These are phyloP conservation scores for Drosophila teissieri DNA, from an alignment of 1,140 invertebrate genomes.

Conservation along the genomic window DNA sequence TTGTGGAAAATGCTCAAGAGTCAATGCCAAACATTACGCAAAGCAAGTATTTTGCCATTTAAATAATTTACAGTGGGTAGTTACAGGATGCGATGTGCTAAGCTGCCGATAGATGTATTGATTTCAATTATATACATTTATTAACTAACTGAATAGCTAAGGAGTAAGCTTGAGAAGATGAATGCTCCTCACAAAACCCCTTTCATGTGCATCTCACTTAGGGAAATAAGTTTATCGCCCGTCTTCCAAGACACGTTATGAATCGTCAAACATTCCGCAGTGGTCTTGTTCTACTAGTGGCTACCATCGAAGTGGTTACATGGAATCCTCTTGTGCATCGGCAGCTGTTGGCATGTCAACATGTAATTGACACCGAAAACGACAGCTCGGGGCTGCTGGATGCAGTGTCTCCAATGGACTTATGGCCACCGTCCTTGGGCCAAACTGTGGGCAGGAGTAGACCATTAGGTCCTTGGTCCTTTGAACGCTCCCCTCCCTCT, in stretches of 20 bases:
- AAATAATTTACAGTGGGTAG: not conserved
- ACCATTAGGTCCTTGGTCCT: conserved; percentile 33
- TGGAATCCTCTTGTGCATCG: conserved; percentile 10
- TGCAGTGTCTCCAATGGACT: conserved; percentile 12
- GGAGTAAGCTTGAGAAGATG: too few relatives aligned
- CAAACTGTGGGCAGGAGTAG: not conserved
- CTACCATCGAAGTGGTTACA: conserved; percentile 6
- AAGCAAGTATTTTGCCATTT: not conserved
- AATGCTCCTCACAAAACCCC: not conserved
- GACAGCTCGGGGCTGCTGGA: conserved; percentile 18
- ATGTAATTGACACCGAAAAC: conserved; percentile 58
- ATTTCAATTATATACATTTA: too few relatives aligned
- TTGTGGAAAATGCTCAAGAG: not conserved
- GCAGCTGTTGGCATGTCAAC: conserved; percentile 47
- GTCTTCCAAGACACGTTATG: conserved; percentile 8
- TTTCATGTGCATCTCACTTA: not conserved
- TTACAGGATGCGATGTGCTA: too few relatives aligned
- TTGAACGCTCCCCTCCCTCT: not conserved
- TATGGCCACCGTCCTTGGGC: conserved; percentile 1
- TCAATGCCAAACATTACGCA: not conserved
- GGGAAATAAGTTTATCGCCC: conserved; percentile 7
- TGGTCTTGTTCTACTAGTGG: conserved; percentile 1
- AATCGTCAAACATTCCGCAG: conserved; percentile 3
- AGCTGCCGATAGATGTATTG: too few relatives aligned
- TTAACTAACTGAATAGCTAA: too few relatives aligned